phyloP scores from a whole-genome alignment of 2,888 invertebrate species.

The Creontiades dilutus region DNA sequence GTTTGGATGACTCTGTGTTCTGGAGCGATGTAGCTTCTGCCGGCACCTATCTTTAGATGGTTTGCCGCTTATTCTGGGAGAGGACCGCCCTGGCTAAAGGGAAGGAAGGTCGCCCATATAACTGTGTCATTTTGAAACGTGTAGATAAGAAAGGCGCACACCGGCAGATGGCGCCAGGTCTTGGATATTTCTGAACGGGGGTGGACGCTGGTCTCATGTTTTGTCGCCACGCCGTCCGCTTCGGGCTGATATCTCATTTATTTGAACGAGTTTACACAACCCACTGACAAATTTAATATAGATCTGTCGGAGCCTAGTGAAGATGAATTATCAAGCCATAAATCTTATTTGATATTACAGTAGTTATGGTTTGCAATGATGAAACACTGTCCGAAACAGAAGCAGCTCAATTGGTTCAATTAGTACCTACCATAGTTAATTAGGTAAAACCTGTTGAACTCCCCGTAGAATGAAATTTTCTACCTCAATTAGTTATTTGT shows the following conservation, averaged over 20 bases:
- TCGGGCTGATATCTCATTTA: constrained; percentile 23
- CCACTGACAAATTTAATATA: constrained; percentile 4
- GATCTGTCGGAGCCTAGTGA: background rate
- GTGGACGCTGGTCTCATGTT: constrained; percentile 45
- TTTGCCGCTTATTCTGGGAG: constrained; percentile 56
- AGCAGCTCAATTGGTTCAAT: too few relatives aligned
- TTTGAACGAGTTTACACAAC: constrained; percentile 13
- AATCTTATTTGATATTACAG: background rate
- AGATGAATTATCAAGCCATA: background rate
- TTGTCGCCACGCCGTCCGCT: constrained; percentile 50
- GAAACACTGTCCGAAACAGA: too few relatives aligned
- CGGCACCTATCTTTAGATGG: constrained; percentile 64
- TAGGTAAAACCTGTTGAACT: too few relatives aligned
- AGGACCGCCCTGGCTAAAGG: constrained; percentile 48
- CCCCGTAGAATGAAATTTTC: too few relatives aligned
- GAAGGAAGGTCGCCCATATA: constrained; percentile 59
- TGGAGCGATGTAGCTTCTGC: constrained; percentile 32
- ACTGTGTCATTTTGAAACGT: constrained; percentile 59
- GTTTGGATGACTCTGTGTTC: constrained; percentile 7
- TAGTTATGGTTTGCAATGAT: too few relatives aligned
- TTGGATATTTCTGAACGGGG: constrained; percentile 52
- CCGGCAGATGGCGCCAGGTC: constrained; percentile 61
- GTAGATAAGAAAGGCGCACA: constrained; percentile 47
- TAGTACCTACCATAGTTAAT: too few relatives aligned
- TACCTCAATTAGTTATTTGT: too few relatives aligned